Base-by-base conservation (phyloP, 2,797 vertebrate genomes). In the Ateles fusciceps region DNA sequence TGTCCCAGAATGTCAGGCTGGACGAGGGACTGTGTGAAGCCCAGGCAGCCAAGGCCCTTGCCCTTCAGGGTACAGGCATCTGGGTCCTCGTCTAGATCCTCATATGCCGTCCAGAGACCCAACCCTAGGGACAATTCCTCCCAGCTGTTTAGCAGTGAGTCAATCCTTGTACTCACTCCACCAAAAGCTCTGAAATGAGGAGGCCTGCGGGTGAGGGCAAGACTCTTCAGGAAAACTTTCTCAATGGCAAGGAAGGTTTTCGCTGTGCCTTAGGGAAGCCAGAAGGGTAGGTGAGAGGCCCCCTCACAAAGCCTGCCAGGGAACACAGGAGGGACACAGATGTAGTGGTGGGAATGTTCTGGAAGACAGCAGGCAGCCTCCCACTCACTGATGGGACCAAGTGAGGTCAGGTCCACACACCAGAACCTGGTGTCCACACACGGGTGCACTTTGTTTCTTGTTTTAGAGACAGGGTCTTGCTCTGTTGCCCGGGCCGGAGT, bases 381-480 rank as follows among this genome's bases (percentile, higher is more conserved):
- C 5, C 0, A 68, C 98, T 98, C 36, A 98, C 98, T 98, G 3
- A 81, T 52, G 0, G 96, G 98, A n/a, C 50, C 61, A 26, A 98
- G 57, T 0, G 93, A 98, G 1, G 19, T 79, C 1, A 96, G 80
- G 57, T 98, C 97, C 88, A 98, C 12, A 3, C 12, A 33, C 98
- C 98, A 85, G 89, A 96, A 97, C 28, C 97, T 96, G 64, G 42
- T 12, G 24, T 74, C 95, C 22, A 59, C 68, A 12, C 7, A 10
- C 21, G 7, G 93, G 52, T 74, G 81, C 0, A 79, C 85, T 42
- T 57, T 26, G 55, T 57, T 57, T 57, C 55, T 57, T 57, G 55
- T 57, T 26, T 57, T 26, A 57, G 55, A 57, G 55, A 11, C 55
- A 57, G 9, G 24, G 24, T n/a, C n/a, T n/a, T n/a, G n/a, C n/a